Conservation (phyloP, 30 jellyfish, hydroid and myxozoan species). For the Sanderia malayensis region DNA sequence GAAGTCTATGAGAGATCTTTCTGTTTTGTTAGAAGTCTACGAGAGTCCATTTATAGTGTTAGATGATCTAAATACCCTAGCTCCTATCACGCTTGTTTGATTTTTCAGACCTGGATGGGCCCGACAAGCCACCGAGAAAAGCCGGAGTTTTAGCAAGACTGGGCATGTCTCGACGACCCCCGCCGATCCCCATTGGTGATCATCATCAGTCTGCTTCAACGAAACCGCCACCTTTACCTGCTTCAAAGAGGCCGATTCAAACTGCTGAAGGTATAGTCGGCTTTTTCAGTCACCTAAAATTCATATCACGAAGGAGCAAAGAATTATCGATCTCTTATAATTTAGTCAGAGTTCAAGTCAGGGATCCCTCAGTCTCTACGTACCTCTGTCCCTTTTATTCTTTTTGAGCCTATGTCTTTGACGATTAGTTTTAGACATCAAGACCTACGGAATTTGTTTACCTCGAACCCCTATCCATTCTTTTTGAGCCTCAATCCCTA, state of each 20-base stretch:
- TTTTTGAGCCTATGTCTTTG: not conserved
- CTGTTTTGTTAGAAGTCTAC: not conserved
- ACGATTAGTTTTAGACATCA: not conserved
- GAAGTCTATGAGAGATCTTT: not conserved
- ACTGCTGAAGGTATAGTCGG: slow-evolving; percentile 66
- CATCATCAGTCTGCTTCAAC: slow-evolving; percentile 13
- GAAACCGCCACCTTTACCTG: slow-evolving; percentile 63
- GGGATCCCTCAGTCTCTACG: too few relatives aligned
- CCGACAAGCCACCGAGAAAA: not conserved
- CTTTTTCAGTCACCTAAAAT: too few relatives aligned
- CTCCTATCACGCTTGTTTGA: too few relatives aligned
- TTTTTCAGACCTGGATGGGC: not conserved
- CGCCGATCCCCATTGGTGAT: slow-evolving; percentile 16
- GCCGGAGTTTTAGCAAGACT: slow-evolving; percentile 21
- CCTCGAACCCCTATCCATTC: not conserved
- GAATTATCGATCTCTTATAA: too few relatives aligned
- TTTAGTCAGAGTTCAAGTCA: too few relatives aligned
- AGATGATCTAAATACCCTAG: not conserved
- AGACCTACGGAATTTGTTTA: not conserved
- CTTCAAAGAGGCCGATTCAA: slow-evolving; percentile 28
- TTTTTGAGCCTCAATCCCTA: not conserved
- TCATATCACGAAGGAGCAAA: too few relatives aligned
- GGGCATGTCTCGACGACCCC: slow-evolving; percentile 54
- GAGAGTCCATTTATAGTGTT: too few relatives aligned
- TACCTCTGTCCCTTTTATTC: not conserved